A percentile compares a stretch with the other conserved stretches of the same genome.
Conservation (phyloP, 1,140 invertebrate genomes). For the Cephus cinctus region DNA sequence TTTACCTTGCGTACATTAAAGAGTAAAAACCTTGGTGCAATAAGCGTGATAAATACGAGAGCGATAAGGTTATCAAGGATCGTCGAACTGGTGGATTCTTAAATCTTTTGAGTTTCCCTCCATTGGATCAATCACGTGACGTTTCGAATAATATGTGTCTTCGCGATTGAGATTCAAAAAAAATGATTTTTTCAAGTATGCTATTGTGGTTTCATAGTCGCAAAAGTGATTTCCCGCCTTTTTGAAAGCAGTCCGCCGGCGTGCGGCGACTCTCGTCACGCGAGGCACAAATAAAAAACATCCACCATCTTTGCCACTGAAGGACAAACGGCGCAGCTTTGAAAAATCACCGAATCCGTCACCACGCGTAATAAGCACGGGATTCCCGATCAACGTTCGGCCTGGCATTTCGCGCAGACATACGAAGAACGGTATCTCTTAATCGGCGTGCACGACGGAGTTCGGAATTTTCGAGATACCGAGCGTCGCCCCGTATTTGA, state of each 20-base stretch:
- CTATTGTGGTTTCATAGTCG: too few species aligned
- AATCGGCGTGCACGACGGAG: neutral
- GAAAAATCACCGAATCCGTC: slow-evolving; percentile 26
- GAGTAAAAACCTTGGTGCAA: neutral
- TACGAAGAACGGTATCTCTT: neutral
- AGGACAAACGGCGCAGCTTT: slow-evolving; percentile 44
- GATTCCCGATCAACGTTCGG: neutral
- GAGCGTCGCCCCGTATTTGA: slow-evolving; percentile 31
- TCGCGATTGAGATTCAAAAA: too few species aligned
- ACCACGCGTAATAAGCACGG: slow-evolving; percentile 16
- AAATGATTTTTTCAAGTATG: too few species aligned
- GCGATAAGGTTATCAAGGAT: slow-evolving; percentile 38
- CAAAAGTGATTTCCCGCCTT: slow-evolving; percentile 44
- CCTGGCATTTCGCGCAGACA: too few species aligned
- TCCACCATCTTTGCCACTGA: slow-evolving; percentile 49
- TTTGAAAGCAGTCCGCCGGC: slow-evolving; percentile 23
- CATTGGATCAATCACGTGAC: neutral
- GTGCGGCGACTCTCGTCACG: slow-evolving; percentile 14
- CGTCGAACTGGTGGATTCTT: slow-evolving; percentile 26
- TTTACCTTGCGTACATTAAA: neutral
- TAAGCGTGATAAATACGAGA: slow-evolving; percentile 23
- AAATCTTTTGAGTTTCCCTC: neutral
- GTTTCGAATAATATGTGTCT: too few species aligned
- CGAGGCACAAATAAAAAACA: slow-evolving; percentile 42
- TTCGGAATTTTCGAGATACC: slow-evolving; percentile 22